Conservation (phyloP, 2,888 invertebrate genomes). For the Lasioglossum villosulum region DNA sequence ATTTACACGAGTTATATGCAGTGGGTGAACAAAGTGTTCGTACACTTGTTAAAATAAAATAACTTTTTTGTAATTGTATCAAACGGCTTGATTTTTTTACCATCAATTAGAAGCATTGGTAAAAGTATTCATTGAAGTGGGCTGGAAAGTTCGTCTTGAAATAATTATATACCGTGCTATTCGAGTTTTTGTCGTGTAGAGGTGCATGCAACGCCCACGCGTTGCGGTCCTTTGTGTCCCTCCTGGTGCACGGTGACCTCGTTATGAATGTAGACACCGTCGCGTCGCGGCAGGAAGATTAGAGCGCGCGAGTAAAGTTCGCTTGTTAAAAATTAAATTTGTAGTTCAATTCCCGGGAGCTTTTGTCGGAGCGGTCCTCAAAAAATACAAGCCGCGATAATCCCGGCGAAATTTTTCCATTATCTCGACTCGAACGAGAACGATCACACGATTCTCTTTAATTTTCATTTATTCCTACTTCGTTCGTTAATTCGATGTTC, state of each 20-base stretch:
- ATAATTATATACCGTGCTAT: neutral
- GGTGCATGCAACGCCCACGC: neutral
- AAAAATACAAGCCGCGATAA: neutral
- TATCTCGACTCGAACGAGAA: neutral
- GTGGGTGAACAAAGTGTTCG: no score
- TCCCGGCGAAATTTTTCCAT: neutral
- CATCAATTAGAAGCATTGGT: no score
- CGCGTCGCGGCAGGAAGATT: neutral
- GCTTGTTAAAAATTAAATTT: slow-evolving; percentile 9
- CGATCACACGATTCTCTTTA: neutral
- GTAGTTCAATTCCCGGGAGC: slow-evolving; percentile 8
- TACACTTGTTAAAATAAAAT: no score
- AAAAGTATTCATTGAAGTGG: neutral
- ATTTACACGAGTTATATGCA: no score
- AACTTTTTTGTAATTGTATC: no score
- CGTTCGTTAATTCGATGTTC: neutral
- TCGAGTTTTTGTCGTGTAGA: neutral
- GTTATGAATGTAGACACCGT: slow-evolving; percentile 30
- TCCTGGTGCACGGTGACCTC: slow-evolving; percentile 23
- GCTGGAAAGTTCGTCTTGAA: neutral
- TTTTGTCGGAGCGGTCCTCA: neutral
- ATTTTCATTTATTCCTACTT: neutral
- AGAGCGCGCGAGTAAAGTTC: neutral
- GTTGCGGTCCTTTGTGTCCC: neutral
- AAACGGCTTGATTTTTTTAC: no score